Percentiles rank a stretch among this genome's conserved stretches.
phyloP scores from a whole-genome alignment of 2,888 invertebrate species.

The Cyaniris semiargus region DNA sequence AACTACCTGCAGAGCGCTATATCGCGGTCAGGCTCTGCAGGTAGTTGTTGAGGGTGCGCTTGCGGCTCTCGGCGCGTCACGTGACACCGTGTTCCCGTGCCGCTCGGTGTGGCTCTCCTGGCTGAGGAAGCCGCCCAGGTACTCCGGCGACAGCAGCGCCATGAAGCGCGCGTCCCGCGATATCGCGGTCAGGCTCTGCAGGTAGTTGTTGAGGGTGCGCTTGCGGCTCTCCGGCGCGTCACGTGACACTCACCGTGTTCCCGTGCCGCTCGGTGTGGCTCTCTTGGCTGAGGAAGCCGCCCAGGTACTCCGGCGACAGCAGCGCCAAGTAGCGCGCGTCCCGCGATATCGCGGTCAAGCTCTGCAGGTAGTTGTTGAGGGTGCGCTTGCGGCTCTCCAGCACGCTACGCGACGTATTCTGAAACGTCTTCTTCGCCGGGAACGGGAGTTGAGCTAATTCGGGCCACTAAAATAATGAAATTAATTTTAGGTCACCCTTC shows the following conservation, averaged over 20 bases:
- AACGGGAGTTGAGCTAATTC: constrained; percentile 88
- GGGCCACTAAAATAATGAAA: constrained; percentile 82
- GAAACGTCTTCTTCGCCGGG: constrained; percentile 96
- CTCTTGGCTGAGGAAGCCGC: constrained; percentile 72
- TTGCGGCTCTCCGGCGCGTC: constrained; percentile 85
- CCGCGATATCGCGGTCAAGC: constrained; percentile 71
- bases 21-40: constrained; percentile 82
- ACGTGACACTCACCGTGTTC: constrained; percentile 53
- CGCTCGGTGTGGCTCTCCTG: constrained; percentile 70
- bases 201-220: constrained; percentile 82
- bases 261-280: constrained; percentile 69
- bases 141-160: constrained; percentile 62
- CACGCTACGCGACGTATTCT: constrained; percentile 92
- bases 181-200: constrained; percentile 82
- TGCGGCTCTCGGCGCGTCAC: constrained; percentile 84
- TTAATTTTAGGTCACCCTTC: background rate
- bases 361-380: constrained; percentile 90
- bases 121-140: constrained; percentile 72
- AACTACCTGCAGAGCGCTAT: constrained; percentile 44
- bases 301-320: constrained; percentile 65
- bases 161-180: constrained; percentile 66
- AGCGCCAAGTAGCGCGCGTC: constrained; percentile 67
- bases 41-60: constrained; percentile 89
- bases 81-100: constrained; percentile 60
- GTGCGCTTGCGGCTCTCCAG: constrained; percentile 91